Evolutionary conservation across 1,140 invertebrate genomes (phyloP), one percentile per base, ranked within the genome.

Genomic region (Pemphigus obesinymphae): DNA sequence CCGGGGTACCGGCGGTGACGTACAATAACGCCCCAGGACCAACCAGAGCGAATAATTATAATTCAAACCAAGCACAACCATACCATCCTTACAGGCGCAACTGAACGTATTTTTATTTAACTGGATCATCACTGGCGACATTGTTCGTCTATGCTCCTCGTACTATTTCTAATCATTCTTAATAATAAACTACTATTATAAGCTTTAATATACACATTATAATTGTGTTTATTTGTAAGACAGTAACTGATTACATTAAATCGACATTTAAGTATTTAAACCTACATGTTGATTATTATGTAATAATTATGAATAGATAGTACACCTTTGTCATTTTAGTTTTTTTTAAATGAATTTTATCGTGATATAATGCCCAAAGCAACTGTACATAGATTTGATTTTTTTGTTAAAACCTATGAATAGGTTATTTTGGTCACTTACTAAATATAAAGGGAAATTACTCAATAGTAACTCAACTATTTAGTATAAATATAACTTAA

Each of bases 41-140:
- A n/a, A 82, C 83, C 76, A 72, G 84, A 72, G 68, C 80, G 11
- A 80, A 81, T 63, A 83, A 75, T 80, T 83, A 84, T 82, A 75
- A 73, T n/a, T 68, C 82, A 50, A 81, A 82, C 15, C 83, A 82
- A 50, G 66, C 68, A 53, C 83, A 83, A 70, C 66, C 83, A 29
- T 84, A 83, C 82, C 84, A 84, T 82, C 84, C 84, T 43, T 84
- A 84, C 82, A 84, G 83, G 76, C 83, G 84, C 40, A 83, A 83
- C 82, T 84, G 76, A 84, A 58, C 15, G 15, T 81, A 34, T 29
- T 81, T 48, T 29, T 75, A 66, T 66, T 50, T 63, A 45, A 63
- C 73, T 80, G 72, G 76, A 63, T 63, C 76, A 43, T 61, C 37
- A 80, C 4, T 53, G 76, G 50, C 40, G 55, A 43, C 11, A 58